Base-by-base conservation (phyloP, 64 coral and sea anemone genomes). In the Stichodactyla mertensii region DNA sequence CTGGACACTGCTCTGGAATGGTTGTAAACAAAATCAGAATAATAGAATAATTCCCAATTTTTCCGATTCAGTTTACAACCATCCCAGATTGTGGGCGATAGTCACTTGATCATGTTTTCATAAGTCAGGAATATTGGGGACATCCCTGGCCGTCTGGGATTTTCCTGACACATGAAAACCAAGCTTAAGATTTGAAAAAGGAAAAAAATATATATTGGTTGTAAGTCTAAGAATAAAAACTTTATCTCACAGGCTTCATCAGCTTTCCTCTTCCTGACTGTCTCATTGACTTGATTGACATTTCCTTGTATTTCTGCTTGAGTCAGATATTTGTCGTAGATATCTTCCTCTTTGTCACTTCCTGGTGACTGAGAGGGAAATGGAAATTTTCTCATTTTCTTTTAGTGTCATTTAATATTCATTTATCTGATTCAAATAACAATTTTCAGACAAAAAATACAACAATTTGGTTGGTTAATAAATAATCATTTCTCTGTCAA, bases 251-350 rank as follows among this genome's bases (percentile, higher is more conserved):
- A 79, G 55, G 86, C 86, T 78, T 88, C 90, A 61, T 99, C 97
- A 57, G 90, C 86, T 36, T 59, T 90, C 77, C 61, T 92, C 88
- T 85, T 88, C 15, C 93, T 93, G 45, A 99, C 83, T 13, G 79
- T 80, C 82, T 99, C 97, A 91, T 99, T 99, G 0, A 94, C 90
- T 55, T 90, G 85, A 88, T 84, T 94, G 77, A 99, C 87, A 56
- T 99, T 99, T 86, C 97, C 97, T 67, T 99, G 97, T 61, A 99
- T 88, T 82, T 99, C 97, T 77, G 97, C 93, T 89, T 99, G 97
- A 4, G 97, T 99, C 22, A 99, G 74, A 52, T 92, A 54, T 56
- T 89, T 95, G 77, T 99, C 97, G 77, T 99, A 99, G n/a, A 99
- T 85, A 81, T 99, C 94, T 87, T 85, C 87, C 67, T 92, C 91